Evolutionary conservation across 2,797 vertebrate species (phyloP).

Genomic region (Anableps anableps): DNA sequence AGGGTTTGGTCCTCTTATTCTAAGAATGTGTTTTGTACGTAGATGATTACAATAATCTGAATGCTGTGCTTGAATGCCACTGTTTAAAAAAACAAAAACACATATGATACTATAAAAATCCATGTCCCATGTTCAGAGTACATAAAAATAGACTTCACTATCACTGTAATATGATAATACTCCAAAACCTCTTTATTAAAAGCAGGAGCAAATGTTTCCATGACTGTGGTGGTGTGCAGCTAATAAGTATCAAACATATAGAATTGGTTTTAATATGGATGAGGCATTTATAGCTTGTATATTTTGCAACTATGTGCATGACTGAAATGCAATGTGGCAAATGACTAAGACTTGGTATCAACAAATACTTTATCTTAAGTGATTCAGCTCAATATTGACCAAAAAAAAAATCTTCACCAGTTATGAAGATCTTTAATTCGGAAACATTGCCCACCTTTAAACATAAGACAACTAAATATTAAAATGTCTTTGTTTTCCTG

Average conservation of each 20-base stretch:
- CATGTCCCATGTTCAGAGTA: background rate
- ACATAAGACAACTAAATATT: background rate
- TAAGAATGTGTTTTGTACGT: background rate
- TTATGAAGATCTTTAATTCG: background rate
- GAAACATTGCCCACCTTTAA: background rate
- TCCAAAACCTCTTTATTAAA: background rate
- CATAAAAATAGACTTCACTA: background rate
- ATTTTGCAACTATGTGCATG: background rate
- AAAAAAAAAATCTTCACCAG: background rate
- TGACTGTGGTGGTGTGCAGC: background rate
- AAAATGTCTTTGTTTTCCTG: background rate
- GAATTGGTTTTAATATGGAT: background rate
- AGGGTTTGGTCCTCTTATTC: background rate
- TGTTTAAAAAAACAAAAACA: too few species aligned
- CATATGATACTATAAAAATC: background rate
- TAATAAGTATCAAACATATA: background rate
- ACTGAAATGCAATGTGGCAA: background rate
- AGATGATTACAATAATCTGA: background rate
- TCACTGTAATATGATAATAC: background rate
- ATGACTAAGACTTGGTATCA: background rate
- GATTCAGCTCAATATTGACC: background rate
- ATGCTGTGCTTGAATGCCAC: background rate
- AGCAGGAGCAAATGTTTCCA: background rate
- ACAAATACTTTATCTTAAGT: background rate
- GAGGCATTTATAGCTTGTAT: background rate